phyloP scores from a whole-genome alignment of 2,888 invertebrate species.

The Lasiommata megera region DNA sequence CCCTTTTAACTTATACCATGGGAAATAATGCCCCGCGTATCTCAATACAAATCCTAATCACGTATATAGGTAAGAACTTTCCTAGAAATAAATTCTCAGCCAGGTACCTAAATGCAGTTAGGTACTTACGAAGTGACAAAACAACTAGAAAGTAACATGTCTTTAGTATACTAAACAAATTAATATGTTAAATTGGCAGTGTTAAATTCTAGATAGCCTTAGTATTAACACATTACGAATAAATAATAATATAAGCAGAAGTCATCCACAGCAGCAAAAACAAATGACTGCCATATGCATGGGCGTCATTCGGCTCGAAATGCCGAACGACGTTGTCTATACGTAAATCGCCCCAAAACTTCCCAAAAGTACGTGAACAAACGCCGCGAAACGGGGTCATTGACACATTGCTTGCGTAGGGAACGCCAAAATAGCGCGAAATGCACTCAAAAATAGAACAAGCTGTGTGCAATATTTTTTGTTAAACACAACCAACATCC shows the following conservation, averaged over 20 bases:
- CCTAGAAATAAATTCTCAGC: too few species aligned
- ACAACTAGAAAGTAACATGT: too few species aligned
- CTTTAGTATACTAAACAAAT: too few species aligned
- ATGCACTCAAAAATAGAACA: constrained; percentile 80
- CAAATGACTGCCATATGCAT: not conserved
- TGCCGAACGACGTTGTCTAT: constrained; percentile 27
- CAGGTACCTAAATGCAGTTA: too few species aligned
- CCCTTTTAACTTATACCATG: too few species aligned
- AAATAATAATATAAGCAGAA: not conserved
- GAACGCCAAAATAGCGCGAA: constrained; percentile 82
- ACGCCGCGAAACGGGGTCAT: constrained; percentile 76
- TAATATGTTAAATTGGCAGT: too few species aligned
- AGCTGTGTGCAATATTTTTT: constrained; percentile 80
- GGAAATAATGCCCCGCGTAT: too few species aligned
- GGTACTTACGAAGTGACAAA: too few species aligned
- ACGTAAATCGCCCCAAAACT: constrained; percentile 69
- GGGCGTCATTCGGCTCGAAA: constrained; percentile 7
- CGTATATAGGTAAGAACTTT: too few species aligned
- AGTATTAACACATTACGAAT: too few species aligned
- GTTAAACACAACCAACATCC: constrained; percentile 45
- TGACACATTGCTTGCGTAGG: constrained; percentile 74
- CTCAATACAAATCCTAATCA: too few species aligned
- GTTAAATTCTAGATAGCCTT: too few species aligned
- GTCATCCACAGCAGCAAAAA: constrained; percentile 2
- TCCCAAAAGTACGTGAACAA: constrained; percentile 78